These are phyloP conservation scores for Suricata suricatta DNA, from an alignment of 2,113 vertebrate species.

Conservation along the genomic window DNA sequence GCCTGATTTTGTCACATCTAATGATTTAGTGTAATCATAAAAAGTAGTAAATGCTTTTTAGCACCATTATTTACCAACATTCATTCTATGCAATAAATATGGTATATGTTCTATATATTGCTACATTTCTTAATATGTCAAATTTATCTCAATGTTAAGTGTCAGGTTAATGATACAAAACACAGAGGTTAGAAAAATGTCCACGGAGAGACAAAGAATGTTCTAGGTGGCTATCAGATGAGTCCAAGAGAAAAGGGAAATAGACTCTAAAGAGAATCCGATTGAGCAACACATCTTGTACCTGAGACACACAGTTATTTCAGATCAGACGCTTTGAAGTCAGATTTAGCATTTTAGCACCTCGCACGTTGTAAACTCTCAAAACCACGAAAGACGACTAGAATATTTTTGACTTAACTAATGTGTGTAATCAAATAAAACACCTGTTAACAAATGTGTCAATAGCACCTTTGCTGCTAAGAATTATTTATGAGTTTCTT, in stretches of 20 bases:
- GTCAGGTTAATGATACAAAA: background rate
- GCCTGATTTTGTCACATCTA: background rate
- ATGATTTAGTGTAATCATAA: background rate
- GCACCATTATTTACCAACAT: background rate
- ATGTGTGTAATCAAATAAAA: constrained; percentile 34
- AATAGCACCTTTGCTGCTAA: constrained; percentile 7
- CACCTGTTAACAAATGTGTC: constrained; percentile 39
- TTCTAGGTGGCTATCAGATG: background rate
- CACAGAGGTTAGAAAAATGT: background rate
- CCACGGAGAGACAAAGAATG: background rate
- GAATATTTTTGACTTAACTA: constrained; percentile 6
- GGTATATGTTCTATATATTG: background rate
- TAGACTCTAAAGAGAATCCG: background rate
- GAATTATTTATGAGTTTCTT: constrained; percentile 60
- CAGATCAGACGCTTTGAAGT: background rate
- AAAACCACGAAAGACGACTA: background rate
- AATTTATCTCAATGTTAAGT: background rate
- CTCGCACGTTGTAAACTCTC: background rate
- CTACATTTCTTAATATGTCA: background rate
- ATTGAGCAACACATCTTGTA: accelerated
- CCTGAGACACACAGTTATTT: background rate
- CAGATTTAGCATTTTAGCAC: background rate
- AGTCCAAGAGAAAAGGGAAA: background rate
- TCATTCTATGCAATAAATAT: background rate
- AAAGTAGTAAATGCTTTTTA: background rate